Conservation (phyloP, 2,888 invertebrate species). For the Lymantria dispar region DNA sequence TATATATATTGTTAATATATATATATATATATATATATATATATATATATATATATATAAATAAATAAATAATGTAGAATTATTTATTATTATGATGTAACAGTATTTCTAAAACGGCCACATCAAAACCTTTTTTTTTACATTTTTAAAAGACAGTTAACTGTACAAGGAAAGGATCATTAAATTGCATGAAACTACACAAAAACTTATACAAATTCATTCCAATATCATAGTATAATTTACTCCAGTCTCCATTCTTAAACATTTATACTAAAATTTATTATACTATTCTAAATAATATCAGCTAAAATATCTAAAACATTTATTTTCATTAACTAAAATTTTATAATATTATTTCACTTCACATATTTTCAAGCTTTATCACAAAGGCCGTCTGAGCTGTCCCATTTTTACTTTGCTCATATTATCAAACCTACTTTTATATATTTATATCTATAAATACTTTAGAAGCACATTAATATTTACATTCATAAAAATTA, state of each 20-base stretch:
- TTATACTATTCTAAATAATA: constrained; percentile 2
- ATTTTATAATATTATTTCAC: constrained; percentile 20
- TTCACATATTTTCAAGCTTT: constrained; percentile 45
- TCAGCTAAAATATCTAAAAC: constrained; percentile 20
- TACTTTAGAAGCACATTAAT: constrained; percentile 34
- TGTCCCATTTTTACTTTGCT: constrained; percentile 29
- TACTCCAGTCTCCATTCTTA: constrained; percentile 22
- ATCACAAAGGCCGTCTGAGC: constrained; percentile 60
- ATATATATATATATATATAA: no score
- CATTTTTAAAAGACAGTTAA: no score
- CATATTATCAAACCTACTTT: constrained; percentile 18
- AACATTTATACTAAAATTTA: constrained; percentile 5
- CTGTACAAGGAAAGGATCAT: no score
- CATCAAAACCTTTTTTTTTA: no score
- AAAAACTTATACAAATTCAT: background rate
- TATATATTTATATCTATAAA: constrained; percentile 11
- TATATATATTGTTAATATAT: no score
- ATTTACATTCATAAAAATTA: constrained; percentile 23
- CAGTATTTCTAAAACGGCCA: no score
- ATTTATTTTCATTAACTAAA: constrained; percentile 29
- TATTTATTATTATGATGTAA: no score
- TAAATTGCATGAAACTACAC: background rate
- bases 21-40: no score
- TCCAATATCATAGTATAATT: background rate
- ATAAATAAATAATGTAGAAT: no score